Evolutionary conservation across 2,113 vertebrate genomes (phyloP).

Genomic region (Phylloscopus trochiloides): DNA sequence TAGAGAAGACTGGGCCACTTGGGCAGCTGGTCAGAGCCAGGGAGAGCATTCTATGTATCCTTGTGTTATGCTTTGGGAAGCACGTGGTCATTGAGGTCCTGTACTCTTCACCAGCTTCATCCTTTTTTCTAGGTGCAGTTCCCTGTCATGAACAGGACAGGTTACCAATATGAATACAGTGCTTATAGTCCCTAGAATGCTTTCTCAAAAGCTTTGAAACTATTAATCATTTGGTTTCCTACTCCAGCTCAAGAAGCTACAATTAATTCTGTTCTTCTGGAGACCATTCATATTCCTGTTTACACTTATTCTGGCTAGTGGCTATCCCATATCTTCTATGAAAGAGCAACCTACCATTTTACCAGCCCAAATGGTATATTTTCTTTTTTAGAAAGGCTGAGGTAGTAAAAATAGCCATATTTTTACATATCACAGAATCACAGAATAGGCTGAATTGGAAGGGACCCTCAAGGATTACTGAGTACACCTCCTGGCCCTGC

Average conservation of each 20-base stretch:
- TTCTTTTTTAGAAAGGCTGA: not conserved
- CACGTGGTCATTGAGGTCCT: fast-evolving
- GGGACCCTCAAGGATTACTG: not conserved
- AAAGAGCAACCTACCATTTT: not conserved
- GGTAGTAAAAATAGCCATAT: not conserved
- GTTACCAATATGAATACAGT: not conserved
- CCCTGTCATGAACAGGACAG: not conserved
- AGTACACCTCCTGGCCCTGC: not conserved
- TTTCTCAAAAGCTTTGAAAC: not conserved
- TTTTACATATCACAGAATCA: not conserved
- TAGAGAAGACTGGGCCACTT: not conserved
- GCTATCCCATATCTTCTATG: not conserved
- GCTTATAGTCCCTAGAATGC: not conserved
- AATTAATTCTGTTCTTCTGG: not conserved
- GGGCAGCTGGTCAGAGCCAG: not conserved
- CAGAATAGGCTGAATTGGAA: not conserved
- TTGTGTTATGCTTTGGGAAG: not conserved
- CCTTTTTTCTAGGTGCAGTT: not conserved
- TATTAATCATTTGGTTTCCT: not conserved
- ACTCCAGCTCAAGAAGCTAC: not conserved
- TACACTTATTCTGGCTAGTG: not conserved
- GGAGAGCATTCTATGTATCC: fast-evolving
- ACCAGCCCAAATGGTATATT: not conserved
- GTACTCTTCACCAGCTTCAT: not conserved
- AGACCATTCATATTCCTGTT: not conserved